Base-by-base conservation (phyloP, 2,797 vertebrate genomes). In the Staurois parvus region DNA sequence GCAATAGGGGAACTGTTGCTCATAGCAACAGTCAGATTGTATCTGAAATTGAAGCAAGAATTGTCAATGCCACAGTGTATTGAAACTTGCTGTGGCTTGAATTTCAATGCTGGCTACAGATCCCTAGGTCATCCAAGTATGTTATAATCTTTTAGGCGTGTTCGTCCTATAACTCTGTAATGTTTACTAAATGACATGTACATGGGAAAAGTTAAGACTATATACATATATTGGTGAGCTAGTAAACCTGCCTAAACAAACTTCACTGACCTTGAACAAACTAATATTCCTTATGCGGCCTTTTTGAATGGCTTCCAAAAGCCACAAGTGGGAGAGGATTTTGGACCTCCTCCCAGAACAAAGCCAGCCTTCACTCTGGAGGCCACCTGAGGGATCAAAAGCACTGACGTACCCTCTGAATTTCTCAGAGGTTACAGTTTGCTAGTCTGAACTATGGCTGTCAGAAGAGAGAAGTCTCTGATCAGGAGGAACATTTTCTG, bases 181-280 rank as follows among this genome's bases (percentile, higher is more conserved):
- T 81, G 34, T 62, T 81, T 80, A 80, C 67, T 24, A 72, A 72
- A 70, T 59, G 24, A 32, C 29, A 80, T 80, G 34, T 75, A 34
- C 80, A 83, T 32, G 59, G 81, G 66, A 52, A 48, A 75, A 29
- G 24, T 68, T 64, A 64, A 64, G 21, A 64, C 59, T 88, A 90
- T 13, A 74, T 29, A 68, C 42, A 75, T 59, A 83, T 90, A 90
- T 72, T 62, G 88, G 78, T 91, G 90, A 90, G 83, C 85, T 88
- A 90, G 90, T 90, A 91, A 92, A 91, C 59, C 70, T 91, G 88
- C 85, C 88, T 86, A 91, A 92, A 90, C 85, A 93, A 93, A 91
- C 88, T 89, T 62, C 90, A 90, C 40, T 87, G 79, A 90, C 89
- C 91, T 90, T 88, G 77, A 67, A 89, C 89, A 70, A 76, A 89